phyloP scores from a whole-genome alignment of 2,888 invertebrate genomes.

The Liodrosophila aerea region DNA sequence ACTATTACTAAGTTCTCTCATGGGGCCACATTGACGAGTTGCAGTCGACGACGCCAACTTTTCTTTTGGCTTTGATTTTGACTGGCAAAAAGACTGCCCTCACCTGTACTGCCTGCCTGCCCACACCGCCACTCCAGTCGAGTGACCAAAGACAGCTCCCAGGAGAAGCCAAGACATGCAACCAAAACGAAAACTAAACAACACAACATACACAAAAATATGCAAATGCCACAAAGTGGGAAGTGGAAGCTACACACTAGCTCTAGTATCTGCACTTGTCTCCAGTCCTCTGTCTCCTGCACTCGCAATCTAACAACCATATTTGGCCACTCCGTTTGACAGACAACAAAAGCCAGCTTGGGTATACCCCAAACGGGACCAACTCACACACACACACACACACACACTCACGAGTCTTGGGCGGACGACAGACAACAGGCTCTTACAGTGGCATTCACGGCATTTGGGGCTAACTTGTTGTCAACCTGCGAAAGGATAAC shows the following conservation, averaged over 20 bases:
- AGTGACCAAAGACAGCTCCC: slow-evolving; percentile 70
- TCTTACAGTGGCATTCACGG: neutral
- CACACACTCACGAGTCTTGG: no score
- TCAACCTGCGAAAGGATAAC: slow-evolving; percentile 39
- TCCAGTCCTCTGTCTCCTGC: slow-evolving; percentile 21
- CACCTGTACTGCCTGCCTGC: slow-evolving; percentile 17
- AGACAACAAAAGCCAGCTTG: slow-evolving; percentile 66
- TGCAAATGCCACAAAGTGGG: slow-evolving; percentile 45
- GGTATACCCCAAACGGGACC: slow-evolving; percentile 31
- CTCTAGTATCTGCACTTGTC: slow-evolving; percentile 2
- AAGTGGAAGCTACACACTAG: slow-evolving; percentile 3
- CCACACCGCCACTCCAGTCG: slow-evolving; percentile 19
- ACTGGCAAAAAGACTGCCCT: slow-evolving; percentile 47
- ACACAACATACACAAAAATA: slow-evolving; percentile 52
- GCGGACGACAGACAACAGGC: no score
- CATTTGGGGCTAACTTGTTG: slow-evolving; percentile 23
- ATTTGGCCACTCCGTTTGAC: slow-evolving; percentile 74
- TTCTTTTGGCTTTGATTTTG: slow-evolving; percentile 63
- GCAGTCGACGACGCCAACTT: slow-evolving; percentile 46
- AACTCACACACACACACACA: slow-evolving; percentile 21
- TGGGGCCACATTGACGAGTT: slow-evolving; percentile 62
- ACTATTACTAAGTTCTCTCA: slow-evolving; percentile 66
- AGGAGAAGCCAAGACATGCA: slow-evolving; percentile 58
- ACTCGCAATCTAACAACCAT: slow-evolving; percentile 70
- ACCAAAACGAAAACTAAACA: slow-evolving; percentile 52